Percentiles rank a stretch among this genome's conserved stretches.
phyloP scores from a whole-genome alignment of 1,140 invertebrate genomes.

The Leptestheria dahalacensis region DNA sequence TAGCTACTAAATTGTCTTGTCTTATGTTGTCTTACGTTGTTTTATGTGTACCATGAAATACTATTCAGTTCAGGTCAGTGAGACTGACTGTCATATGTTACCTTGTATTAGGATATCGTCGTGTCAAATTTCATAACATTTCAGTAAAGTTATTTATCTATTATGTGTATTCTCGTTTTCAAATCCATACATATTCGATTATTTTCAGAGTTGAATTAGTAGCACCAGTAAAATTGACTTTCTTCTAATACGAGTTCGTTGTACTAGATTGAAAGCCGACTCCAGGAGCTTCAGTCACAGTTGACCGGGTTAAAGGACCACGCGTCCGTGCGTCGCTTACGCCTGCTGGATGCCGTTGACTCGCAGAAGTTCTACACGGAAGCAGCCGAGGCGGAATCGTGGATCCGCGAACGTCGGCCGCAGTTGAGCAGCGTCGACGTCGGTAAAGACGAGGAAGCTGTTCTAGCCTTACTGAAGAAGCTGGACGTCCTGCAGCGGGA shows the following conservation, averaged over 20 bases:
- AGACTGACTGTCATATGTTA: too few relatives aligned
- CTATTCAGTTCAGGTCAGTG: too few relatives aligned
- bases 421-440: constrained; percentile 56
- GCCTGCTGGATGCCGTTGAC: constrained; percentile 65
- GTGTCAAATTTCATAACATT: too few relatives aligned
- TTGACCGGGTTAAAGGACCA: constrained; percentile 48
- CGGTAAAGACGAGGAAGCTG: constrained; percentile 76
- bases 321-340: constrained; percentile 48
- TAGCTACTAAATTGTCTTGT: too few relatives aligned
- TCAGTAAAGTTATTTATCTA: too few relatives aligned
- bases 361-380: constrained; percentile 79
- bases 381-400: constrained; percentile 66
- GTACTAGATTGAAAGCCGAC: constrained; percentile 4
- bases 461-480: constrained; percentile 50
- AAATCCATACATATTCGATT: too few relatives aligned
- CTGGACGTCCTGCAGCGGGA: constrained; percentile 66
- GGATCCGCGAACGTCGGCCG: constrained; percentile 70
- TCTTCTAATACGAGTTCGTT: too few relatives aligned
- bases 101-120: too few relatives aligned
- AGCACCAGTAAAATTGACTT: too few relatives aligned
- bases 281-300: constrained; percentile 42
- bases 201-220: too few relatives aligned
- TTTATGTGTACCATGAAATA: background rate
- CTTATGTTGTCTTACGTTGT: background rate
- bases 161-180: too few relatives aligned